Evolutionary conservation across 2,797 vertebrate genomes (phyloP), one percentile per base, ranked within the genome.

Genomic region (Garrulus glandarius): DNA sequence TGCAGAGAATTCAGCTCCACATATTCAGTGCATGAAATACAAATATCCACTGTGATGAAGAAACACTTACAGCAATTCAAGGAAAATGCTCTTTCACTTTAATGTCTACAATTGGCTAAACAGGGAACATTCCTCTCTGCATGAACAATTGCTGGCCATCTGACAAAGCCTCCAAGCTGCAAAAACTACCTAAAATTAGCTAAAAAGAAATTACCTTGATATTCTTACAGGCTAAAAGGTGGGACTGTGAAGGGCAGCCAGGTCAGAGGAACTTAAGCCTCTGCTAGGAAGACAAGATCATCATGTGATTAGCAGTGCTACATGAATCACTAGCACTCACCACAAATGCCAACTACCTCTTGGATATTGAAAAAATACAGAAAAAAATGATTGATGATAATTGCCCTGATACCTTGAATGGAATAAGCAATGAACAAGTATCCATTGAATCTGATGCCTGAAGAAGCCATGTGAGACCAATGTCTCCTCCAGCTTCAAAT

Each of bases 81-180:
- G 59, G 59, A 64, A 96, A 87, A 41, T 5, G 10, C 30, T 91
- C 27, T 84, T 93, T 87, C 36, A 75, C 32, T 91, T 93, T 78
- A 87, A 64, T 43, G 15, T 9, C 61, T 36, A 20, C 23, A 24
- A 1, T 39, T 78, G 24, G 49, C 29, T 92, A 72, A 91, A 89
- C 26, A 11, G 44, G 41, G 60, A 82, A 61, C 52, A n/a, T 60
- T 91, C 22, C 22, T 43, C 57, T n/a, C 55, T 53, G 29, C 15
- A 1, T 68, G 36, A 84, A 76, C 67, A 91, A 74, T 92, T 90
- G 57, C 32, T 27, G 55, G 17, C 41, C 60, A 39, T 47, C 47
- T 88, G 47, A 95, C 89, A 83, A 65, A 93, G 20, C 36, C 27
- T 82, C 24, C 11, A 32, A 86, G 41, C 92, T 60, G 41, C 94